These are phyloP conservation scores for Astreopora myriophthalma DNA, from an alignment of 64 coral and sea anemone genomes.

Conservation along the genomic window DNA sequence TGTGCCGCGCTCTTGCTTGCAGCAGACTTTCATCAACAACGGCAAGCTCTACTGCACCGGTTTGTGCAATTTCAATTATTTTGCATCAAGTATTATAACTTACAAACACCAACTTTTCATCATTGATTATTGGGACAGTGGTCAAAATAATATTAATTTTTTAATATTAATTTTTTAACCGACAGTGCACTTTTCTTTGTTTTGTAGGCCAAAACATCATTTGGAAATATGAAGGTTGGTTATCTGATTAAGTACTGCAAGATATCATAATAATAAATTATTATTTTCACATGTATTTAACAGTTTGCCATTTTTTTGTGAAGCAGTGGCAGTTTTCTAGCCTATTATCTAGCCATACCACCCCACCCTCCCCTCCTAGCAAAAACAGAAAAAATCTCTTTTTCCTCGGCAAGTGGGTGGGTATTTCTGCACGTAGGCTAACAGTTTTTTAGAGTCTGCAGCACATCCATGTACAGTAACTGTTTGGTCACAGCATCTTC, in stretches of 20 bases:
- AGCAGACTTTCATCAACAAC: constrained; percentile 54
- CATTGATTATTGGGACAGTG: not conserved
- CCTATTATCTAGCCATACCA: too few species aligned
- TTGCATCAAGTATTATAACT: not conserved
- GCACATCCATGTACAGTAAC: too few species aligned
- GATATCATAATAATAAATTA: too few species aligned
- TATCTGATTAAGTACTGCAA: not conserved
- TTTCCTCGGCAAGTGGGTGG: too few species aligned
- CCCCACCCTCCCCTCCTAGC: too few species aligned
- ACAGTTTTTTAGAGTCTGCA: too few species aligned
- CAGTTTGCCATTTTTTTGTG: not conserved
- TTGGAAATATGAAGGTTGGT: constrained; percentile 76
- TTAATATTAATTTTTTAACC: not conserved
- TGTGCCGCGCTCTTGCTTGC: constrained; percentile 17
- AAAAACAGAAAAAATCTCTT: too few species aligned
- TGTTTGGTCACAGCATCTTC: too few species aligned
- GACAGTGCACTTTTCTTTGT: not conserved
- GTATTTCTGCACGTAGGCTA: too few species aligned
- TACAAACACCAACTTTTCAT: too few species aligned
- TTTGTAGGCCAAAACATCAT: constrained; percentile 62
- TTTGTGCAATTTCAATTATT: not conserved
- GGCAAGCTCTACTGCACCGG: not conserved
- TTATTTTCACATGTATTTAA: too few species aligned
- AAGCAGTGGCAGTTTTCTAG: too few species aligned
- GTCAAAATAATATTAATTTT: not conserved